Percentiles rank a stretch among this genome's conserved stretches.
phyloP scores from a whole-genome alignment of 2,888 invertebrate species.

The Molorchus minor region DNA sequence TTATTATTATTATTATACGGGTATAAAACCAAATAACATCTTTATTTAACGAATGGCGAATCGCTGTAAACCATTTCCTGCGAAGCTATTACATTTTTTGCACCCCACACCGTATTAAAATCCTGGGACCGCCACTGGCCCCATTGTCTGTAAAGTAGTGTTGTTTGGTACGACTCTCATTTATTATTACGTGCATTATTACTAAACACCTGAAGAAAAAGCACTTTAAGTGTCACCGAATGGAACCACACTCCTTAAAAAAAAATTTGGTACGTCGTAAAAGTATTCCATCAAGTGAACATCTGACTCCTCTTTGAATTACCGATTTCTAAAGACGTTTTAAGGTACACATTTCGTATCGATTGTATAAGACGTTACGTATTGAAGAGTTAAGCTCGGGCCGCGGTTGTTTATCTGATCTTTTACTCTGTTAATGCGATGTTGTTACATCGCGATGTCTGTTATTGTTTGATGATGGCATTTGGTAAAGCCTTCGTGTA shows the following conservation, averaged over 20 bases:
- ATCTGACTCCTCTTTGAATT: conserved; percentile 50
- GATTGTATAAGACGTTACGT: conserved; percentile 41
- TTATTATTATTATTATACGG: neutral
- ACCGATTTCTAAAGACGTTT: conserved; percentile 61
- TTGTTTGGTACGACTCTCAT: too few relatives aligned
- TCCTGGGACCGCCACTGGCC: too few relatives aligned
- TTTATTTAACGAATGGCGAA: too few relatives aligned
- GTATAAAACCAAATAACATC: neutral
- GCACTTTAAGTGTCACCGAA: neutral
- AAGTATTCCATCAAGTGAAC: conserved; percentile 42
- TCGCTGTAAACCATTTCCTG: neutral
- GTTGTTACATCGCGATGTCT: conserved; percentile 49
- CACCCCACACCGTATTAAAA: too few relatives aligned
- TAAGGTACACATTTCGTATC: conserved; percentile 50
- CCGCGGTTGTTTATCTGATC: conserved; percentile 50
- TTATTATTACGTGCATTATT: too few relatives aligned
- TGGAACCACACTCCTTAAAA: neutral
- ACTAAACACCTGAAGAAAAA: too few relatives aligned
- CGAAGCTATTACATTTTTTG: too few relatives aligned
- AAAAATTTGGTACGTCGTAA: neutral
- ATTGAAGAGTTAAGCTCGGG: conserved; percentile 45
- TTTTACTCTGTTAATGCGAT: conserved; percentile 49
- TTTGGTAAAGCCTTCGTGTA: conserved; percentile 32
- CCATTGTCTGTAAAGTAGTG: too few relatives aligned
- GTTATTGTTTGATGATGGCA: conserved; percentile 45